Evolutionary conservation across 2,888 invertebrate genomes (phyloP).

Genomic region (Oligia strigilis): DNA sequence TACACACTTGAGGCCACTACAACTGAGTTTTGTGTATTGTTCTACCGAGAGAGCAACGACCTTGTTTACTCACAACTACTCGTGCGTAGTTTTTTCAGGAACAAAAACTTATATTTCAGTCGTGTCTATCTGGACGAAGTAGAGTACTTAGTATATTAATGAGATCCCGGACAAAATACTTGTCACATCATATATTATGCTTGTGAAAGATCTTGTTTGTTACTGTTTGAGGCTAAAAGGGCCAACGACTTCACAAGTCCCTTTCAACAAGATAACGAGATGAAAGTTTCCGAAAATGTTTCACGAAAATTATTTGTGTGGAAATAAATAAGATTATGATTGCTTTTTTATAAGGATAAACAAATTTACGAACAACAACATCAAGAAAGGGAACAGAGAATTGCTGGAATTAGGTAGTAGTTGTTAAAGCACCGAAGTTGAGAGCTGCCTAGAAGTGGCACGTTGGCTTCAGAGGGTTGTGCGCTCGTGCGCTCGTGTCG

Average conservation of each 20-base stretch:
- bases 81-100: constrained; percentile 1
- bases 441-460: neutral
- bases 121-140: neutral
- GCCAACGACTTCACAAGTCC: constrained; percentile 30
- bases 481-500: too few relatives aligned
- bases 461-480: neutral
- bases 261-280: constrained; percentile 32
- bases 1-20: constrained; percentile 6
- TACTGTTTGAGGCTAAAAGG: constrained; percentile 8
- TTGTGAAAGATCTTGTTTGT: constrained; percentile 21
- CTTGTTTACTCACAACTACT: constrained; percentile 9
- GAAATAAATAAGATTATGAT: constrained; percentile 23
- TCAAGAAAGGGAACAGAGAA: constrained; percentile 3
- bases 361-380: constrained; percentile 23
- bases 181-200: neutral
- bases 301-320: constrained; percentile 27
- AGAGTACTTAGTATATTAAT: constrained; percentile 17
- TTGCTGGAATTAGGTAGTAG: neutral
- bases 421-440: neutral
- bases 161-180: neutral
- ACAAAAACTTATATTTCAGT: constrained; percentile 1
- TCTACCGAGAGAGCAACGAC: constrained; percentile 5
- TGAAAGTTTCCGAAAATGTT: constrained; percentile 24
- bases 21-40: constrained; percentile 13
- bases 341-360: constrained; percentile 10